Base-by-base conservation (phyloP, 2,888 invertebrate genomes). In the Latrodectus elegans region DNA sequence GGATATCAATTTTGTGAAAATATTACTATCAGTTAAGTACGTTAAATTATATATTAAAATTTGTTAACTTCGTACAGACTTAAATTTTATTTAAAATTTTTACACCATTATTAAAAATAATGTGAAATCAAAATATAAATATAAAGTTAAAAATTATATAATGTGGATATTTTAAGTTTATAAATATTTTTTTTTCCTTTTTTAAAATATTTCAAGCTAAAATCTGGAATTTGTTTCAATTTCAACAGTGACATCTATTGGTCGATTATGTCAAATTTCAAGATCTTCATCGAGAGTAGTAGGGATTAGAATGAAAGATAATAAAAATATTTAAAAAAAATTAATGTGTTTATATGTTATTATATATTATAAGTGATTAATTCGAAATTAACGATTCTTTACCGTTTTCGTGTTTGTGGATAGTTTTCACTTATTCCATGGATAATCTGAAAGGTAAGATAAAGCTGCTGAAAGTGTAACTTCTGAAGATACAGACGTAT, bases 401-500 rank as follows among this genome's bases (percentile, higher is more conserved):
- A 22, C 22, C 22, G 22, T 1, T 22, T 55, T 55, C 11, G 15
- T 14, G 17, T 67, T 17, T n/a, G 15, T 67, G 14, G 22, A 17
- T 67, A 17, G 11, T 17, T 67, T 11, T 11, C 6, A 17, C 22
- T 67, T 15, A 17, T 60, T 53, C 67, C 8, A 86, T 86, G 86
- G 86, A 81, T 75, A 70, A 78, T 64, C 22, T 52, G 75, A 75
- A 70, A 86, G 86, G 86, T 86, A 81, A 86, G 86, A 38, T 74
- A 38, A 26, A 73, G 26, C 52, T 22, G 51, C 17, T 65, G 38
- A 81, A 64, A 15, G 60, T 64, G 53, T 81, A 73, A 72, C 65
- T 64, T 81, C 81, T 81, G 64, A 78, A 84, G 84, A 78, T 86
- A 86, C 76, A 86, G 80, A 76, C 70, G 86, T 86, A 86, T 86